Percentiles rank a stretch among this genome's conserved stretches.
phyloP scores from a whole-genome alignment of 2,888 invertebrate genomes.

The Hypolimnas misippus region DNA sequence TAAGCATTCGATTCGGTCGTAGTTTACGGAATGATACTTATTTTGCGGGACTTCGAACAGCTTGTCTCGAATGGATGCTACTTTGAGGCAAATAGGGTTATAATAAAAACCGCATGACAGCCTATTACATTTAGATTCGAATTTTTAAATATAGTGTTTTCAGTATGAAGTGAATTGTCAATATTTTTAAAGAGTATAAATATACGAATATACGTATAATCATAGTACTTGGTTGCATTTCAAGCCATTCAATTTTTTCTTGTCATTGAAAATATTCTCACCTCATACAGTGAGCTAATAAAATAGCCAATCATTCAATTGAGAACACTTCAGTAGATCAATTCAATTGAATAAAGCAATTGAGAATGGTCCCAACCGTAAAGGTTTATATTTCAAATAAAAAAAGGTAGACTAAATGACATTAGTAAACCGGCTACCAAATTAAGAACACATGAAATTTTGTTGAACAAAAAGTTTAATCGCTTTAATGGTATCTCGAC shows the following conservation, averaged over 20 bases:
- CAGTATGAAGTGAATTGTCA: neutral
- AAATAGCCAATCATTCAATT: neutral
- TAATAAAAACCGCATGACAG: slow-evolving; percentile 19
- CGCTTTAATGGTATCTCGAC: neutral
- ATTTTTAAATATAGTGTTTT: neutral
- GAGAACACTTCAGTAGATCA: neutral
- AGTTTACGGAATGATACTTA: slow-evolving; percentile 6
- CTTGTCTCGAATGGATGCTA: slow-evolving; percentile 35
- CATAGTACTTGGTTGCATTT: neutral
- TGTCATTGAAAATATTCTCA: neutral
- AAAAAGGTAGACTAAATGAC: slow-evolving; percentile 5
- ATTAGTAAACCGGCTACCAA: neutral
- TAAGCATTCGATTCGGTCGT: slow-evolving; percentile 22
- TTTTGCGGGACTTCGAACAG: slow-evolving; percentile 3
- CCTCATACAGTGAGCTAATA: neutral
- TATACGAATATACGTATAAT: neutral
- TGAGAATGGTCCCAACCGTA: neutral
- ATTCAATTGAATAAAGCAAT: neutral
- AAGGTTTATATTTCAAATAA: neutral
- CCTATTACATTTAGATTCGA: slow-evolving; percentile 14
- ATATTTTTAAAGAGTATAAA: neutral
- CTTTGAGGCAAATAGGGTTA: slow-evolving; percentile 11
- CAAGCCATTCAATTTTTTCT: neutral
- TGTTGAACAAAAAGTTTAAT: neutral
- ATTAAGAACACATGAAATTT: neutral